Base-by-base conservation (phyloP, 2,113 vertebrate species). In the Leiothrix lutea region DNA sequence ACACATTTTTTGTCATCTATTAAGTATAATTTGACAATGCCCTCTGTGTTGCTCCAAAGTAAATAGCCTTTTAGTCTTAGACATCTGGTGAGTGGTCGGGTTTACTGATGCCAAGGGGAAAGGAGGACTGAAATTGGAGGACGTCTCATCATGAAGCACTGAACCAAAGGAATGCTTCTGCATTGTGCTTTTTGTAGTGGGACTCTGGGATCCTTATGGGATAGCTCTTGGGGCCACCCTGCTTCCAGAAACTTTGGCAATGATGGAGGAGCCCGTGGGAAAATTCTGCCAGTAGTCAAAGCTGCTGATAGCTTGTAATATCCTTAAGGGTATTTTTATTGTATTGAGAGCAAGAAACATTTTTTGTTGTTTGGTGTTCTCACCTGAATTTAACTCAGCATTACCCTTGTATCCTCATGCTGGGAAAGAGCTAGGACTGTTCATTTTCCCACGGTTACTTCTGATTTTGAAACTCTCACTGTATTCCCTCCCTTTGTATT, bases 91-190 rank as follows among this genome's bases (percentile, higher is more conserved):
- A 51, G 36, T 45, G 56, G 66, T 3, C 66, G 8, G 14, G 6
- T n/a, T 80, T 78, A 35, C n/a, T 38, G 61, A 54, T 12, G 20
- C 31, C n/a, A 50, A 45, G 35, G 13, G 13, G 5, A 67, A 58
- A 38, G 38, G 33, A 67, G 26, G 11, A 47, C 67, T 42, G 48
- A 62, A 70, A 33, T 28, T 72, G 18, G 7, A 74, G 33, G 15
- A 40, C 38, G 7, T 64, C n/a, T 69, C 13, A 8, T 15, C 10
- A 26, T 14, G 33, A 77, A 78, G 31, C 1, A 4, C 17, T 1
- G 0, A 61, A 45, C 20, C n/a, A 66, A 62, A 60, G 23, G 36
- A 40, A 54, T 0, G 0, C 6, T 74, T 31, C 20, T 23, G 47
- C 8, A 1, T 36, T 1, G 0, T 35, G 13, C 5, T 54, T 17